Percentiles rank a stretch among this genome's conserved stretches.
Conservation (phyloP, 2,797 vertebrate species). For the Poecilia gillii region DNA sequence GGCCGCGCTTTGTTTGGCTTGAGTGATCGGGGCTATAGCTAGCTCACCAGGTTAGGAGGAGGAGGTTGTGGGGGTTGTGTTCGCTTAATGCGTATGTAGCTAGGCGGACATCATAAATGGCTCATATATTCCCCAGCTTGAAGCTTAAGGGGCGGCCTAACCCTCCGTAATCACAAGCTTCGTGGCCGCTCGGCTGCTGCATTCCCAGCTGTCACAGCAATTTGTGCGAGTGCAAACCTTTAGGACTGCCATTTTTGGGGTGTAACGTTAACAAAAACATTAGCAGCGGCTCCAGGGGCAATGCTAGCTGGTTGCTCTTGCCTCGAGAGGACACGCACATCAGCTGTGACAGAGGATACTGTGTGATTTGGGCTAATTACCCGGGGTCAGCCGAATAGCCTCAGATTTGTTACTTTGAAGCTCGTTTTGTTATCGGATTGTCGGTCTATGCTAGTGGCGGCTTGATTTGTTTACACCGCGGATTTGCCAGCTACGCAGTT, state of each 20-base stretch:
- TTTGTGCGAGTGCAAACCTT: constrained; percentile 70
- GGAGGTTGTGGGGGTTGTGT: constrained; percentile 63
- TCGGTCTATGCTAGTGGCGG: constrained; percentile 51
- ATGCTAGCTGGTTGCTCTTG: constrained; percentile 47
- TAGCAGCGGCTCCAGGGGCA: constrained; percentile 49
- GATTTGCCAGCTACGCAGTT: constrained; percentile 80
- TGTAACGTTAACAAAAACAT: constrained; percentile 81
- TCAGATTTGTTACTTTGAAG: constrained; percentile 17
- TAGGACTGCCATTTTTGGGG: constrained; percentile 82
- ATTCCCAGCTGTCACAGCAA: constrained; percentile 79
- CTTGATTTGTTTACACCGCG: constrained; percentile 81
- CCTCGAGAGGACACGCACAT: constrained; percentile 48
- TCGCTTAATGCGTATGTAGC: constrained; percentile 68
- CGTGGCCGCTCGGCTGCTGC: constrained; percentile 41
- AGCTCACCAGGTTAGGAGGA: constrained; percentile 56
- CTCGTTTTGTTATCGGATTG: constrained; percentile 31
- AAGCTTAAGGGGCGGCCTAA: constrained; percentile 14
- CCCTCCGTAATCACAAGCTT: constrained; percentile 13
- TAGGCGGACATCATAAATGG: constrained; percentile 46
- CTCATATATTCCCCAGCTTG: constrained; percentile 23
- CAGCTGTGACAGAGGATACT: constrained; percentile 59
- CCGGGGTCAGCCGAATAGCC: constrained; percentile 45
- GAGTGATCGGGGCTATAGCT: constrained; percentile 79
- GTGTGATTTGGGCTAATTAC: constrained; percentile 34
- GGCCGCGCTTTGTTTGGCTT: constrained; percentile 98